Evolutionary conservation across 2,797 vertebrate species (phyloP).

Genomic region (Lateolabrax maculatus): DNA sequence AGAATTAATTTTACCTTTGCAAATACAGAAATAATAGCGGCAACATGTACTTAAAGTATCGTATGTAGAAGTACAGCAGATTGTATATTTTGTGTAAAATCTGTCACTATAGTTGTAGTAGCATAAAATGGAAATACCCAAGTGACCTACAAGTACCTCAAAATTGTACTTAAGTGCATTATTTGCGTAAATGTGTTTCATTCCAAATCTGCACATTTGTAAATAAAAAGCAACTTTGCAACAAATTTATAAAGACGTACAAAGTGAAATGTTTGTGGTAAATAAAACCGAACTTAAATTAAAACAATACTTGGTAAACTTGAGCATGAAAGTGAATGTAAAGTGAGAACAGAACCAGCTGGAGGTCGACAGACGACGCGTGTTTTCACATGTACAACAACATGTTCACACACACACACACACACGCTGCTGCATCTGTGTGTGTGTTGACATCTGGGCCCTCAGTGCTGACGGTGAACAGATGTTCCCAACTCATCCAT

Average conservation of each 20-base stretch:
- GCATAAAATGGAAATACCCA: neutral
- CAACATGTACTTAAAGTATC: neutral
- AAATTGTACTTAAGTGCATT: too few relatives aligned
- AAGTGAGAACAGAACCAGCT: slow-evolving; percentile 7
- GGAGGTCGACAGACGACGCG: slow-evolving; percentile 13
- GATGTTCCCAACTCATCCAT: slow-evolving; percentile 52
- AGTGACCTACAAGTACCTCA: too few relatives aligned
- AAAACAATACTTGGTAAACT: neutral
- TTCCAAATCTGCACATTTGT: neutral
- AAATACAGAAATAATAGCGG: neutral
- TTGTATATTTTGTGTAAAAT: neutral
- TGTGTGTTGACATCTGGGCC: slow-evolving; percentile 31
- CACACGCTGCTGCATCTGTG: slow-evolving; percentile 17
- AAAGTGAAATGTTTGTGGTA: neutral
- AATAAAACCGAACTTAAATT: neutral
- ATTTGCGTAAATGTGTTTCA: too few relatives aligned
- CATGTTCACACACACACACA: slow-evolving; percentile 32
- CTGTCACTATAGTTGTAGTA: neutral
- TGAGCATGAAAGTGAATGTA: too few relatives aligned
- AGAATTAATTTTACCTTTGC: neutral
- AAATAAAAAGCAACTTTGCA: neutral
- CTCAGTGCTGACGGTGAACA: slow-evolving; percentile 46
- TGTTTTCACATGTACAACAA: slow-evolving; percentile 43
- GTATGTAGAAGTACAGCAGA: neutral
- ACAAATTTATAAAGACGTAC: neutral